phyloP scores from a whole-genome alignment of 2,888 invertebrate species.

The Nysson spinosus region DNA sequence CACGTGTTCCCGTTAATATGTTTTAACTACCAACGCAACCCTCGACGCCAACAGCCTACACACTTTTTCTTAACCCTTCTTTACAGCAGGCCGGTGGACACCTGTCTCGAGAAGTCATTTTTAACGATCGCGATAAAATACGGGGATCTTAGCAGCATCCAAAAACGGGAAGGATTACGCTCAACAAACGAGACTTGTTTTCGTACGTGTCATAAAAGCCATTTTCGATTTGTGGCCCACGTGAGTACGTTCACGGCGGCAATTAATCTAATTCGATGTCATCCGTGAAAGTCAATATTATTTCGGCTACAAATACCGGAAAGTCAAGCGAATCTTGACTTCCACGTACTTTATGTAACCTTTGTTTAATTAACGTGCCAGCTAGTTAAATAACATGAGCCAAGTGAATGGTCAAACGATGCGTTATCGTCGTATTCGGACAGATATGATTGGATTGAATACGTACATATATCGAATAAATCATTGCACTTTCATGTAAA shows the following conservation, averaged over 20 bases:
- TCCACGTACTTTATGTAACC: conserved; percentile 16
- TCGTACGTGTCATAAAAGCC: neutral
- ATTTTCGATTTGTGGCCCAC: neutral
- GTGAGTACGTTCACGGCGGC: too few species aligned
- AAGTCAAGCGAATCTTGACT: too few species aligned
- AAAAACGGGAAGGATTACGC: neutral
- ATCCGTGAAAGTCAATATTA: too few species aligned
- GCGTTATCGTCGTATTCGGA: too few species aligned
- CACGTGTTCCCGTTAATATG: conserved; percentile 55
- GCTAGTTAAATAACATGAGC: neutral
- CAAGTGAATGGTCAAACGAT: neutral
- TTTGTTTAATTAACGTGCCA: conserved; percentile 6
- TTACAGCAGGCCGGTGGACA: conserved; percentile 1
- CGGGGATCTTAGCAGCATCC: neutral
- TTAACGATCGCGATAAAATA: neutral
- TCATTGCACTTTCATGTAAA: too few species aligned
- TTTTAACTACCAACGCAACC: conserved; percentile 21
- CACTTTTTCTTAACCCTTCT: conserved; percentile 39
- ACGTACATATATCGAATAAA: too few species aligned
- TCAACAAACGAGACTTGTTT: neutral
- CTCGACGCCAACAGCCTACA: neutral
- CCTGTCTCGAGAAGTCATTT: conserved; percentile 10
- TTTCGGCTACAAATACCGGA: too few species aligned
- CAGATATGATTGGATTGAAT: too few species aligned
- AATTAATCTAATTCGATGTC: too few species aligned